Evolutionary conservation across 2,797 vertebrate genomes (phyloP).

Genomic region (Tadarida brasiliensis): DNA sequence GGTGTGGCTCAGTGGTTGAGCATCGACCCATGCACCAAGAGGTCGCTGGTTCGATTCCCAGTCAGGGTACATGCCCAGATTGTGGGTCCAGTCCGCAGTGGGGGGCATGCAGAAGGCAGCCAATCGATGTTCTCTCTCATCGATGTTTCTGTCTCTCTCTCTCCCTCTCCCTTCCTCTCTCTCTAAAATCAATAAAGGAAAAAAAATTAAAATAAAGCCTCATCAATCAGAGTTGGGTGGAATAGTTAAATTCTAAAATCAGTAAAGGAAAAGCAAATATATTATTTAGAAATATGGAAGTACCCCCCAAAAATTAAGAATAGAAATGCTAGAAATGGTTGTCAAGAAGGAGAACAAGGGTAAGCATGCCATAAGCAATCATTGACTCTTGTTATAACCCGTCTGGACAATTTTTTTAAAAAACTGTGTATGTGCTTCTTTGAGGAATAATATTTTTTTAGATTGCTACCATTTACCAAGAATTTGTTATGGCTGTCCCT

Average conservation of each 20-base stretch:
- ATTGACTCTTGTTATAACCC: not conserved
- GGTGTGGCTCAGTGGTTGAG: too few relatives aligned
- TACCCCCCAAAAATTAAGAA: not conserved
- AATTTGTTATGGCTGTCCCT: not conserved
- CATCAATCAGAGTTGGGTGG: not conserved
- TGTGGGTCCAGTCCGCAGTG: too few relatives aligned
- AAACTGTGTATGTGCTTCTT: not conserved
- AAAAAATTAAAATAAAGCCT: not conserved
- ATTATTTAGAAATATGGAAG: not conserved
- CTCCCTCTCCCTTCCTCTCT: too few relatives aligned
- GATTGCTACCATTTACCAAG: not conserved
- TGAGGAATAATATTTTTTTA: not conserved
- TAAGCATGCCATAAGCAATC: not conserved
- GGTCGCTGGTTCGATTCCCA: too few relatives aligned
- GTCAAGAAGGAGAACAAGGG: not conserved
- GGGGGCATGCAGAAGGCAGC: too few relatives aligned
- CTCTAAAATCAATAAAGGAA: too few relatives aligned
- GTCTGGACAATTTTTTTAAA: not conserved
- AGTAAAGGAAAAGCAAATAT: not conserved
- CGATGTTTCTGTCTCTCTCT: too few relatives aligned
- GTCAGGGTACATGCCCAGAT: too few relatives aligned
- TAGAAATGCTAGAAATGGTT: constrained; percentile 10
- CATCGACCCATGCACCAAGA: too few relatives aligned
- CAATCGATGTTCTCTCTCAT: too few relatives aligned
- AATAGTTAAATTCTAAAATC: not conserved